A percentile compares a stretch with the other conserved stretches of the same genome.
Conservation (phyloP, 2,888 invertebrate genomes). For the Pandemis corylana region DNA sequence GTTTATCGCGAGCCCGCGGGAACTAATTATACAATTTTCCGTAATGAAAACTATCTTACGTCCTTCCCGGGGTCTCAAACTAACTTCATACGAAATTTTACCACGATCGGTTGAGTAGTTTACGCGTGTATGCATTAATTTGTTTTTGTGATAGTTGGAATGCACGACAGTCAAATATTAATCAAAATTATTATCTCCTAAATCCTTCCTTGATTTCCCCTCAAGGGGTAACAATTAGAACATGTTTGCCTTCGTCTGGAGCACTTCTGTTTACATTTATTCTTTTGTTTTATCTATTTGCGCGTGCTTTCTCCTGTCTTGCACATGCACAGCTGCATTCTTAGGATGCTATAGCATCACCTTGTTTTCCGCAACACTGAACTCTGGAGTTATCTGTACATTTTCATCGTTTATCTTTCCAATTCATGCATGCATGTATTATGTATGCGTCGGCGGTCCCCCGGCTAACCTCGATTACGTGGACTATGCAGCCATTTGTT, state of each 20-base stretch:
- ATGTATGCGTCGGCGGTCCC: conserved; percentile 32
- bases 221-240: no score
- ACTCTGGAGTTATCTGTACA: neutral
- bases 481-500: conserved; percentile 40
- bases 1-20: no score
- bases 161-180: no score
- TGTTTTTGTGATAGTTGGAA: no score
- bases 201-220: no score
- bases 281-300: neutral
- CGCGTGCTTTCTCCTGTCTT: neutral
- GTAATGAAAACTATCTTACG: no score
- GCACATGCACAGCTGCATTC: neutral
- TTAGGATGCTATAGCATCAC: neutral
- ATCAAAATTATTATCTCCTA: no score
- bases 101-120: no score
- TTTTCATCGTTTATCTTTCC: conserved; percentile 14
- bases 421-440: conserved; percentile 15
- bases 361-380: conserved; percentile 14
- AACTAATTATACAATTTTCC: no score
- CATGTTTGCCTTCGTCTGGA: neutral
- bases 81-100: no score
- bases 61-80: no score
- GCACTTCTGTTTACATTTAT: neutral
- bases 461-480: conserved; percentile 50
- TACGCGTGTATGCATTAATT: no score